Evolutionary conservation across 1,140 invertebrate species (phyloP).

Genomic region (Vanessa tameamea): DNA sequence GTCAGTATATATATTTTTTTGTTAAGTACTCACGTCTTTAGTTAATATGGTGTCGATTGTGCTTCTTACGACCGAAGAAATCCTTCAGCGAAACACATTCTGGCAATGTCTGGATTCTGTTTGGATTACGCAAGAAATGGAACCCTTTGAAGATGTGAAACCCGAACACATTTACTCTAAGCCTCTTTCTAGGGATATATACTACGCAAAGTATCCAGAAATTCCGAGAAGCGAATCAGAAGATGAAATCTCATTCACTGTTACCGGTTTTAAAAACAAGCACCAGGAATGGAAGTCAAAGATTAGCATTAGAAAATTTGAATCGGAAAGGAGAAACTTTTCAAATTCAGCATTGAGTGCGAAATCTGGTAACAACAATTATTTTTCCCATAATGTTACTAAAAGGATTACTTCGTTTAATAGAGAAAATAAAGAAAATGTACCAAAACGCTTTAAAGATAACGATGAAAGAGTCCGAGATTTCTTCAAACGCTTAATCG

Average conservation of each 20-base stretch:
- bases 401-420: conserved; percentile 6
- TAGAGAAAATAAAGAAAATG: conserved; percentile 13
- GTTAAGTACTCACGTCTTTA: conserved; percentile 1
- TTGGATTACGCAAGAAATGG: conserved; percentile 71
- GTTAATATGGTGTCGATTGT: conserved; percentile 65
- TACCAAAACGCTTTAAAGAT: conserved; percentile 14
- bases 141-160: conserved; percentile 73
- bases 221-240: conserved; percentile 74
- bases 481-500: conserved; percentile 58
- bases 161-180: conserved; percentile 63
- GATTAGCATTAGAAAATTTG: conserved; percentile 56
- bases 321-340: conserved; percentile 47
- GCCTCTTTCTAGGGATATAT: conserved; percentile 65
- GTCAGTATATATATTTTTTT: background rate
- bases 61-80: conserved; percentile 69
- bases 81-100: conserved; percentile 66
- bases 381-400: conserved; percentile 41
- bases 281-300: conserved; percentile 70
- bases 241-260: conserved; percentile 64
- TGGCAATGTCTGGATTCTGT: conserved; percentile 68
- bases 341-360: conserved; percentile 46
- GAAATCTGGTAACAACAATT: conserved; percentile 42
- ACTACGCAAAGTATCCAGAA: conserved; percentile 70
- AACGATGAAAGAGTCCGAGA: conserved; percentile 55
- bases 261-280: conserved; percentile 64